Evolutionary conservation across 2,797 vertebrate genomes (phyloP).

Genomic region (Vultur gryphus): DNA sequence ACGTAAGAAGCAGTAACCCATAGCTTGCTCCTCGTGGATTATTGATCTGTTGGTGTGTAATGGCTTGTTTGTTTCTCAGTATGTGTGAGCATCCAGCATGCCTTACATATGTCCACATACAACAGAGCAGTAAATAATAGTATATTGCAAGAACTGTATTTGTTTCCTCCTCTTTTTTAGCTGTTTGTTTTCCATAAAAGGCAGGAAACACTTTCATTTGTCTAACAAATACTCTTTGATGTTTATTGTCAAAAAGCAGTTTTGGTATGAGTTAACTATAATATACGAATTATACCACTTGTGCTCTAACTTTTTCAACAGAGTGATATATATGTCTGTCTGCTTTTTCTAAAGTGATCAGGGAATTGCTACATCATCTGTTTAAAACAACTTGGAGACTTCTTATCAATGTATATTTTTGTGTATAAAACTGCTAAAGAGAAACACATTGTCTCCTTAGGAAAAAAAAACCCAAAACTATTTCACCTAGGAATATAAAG

Average conservation of each 20-base stretch:
- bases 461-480: fast-evolving
- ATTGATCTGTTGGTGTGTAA: background rate
- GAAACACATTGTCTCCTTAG: background rate
- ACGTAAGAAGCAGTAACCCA: background rate
- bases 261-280: background rate
- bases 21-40: background rate
- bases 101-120: background rate
- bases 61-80: background rate
- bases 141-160: background rate
- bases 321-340: background rate
- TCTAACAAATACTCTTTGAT: background rate
- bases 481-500: background rate
- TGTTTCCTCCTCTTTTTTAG: background rate
- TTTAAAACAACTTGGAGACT: background rate
- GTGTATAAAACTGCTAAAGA: background rate
- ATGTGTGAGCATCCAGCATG: background rate
- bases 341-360: background rate
- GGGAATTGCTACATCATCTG: background rate
- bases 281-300: background rate
- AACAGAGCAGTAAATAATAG: background rate
- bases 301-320: background rate
- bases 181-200: background rate
- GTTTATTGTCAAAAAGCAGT: background rate
- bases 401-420: background rate
- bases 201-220: background rate